Conservation (phyloP, 2,113 vertebrate species). For the Drymodes brunneopygia region DNA sequence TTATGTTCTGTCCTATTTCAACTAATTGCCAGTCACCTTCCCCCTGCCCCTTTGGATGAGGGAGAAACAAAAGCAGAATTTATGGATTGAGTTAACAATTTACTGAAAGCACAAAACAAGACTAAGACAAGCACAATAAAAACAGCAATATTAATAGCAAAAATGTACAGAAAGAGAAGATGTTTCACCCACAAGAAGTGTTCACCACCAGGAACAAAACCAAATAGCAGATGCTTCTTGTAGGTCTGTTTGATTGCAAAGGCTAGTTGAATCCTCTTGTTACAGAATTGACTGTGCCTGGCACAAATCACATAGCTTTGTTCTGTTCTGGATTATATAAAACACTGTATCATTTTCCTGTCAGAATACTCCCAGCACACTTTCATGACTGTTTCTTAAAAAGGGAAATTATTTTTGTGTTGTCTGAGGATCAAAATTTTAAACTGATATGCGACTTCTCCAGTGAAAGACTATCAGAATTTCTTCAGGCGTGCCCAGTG, state of each 20-base stretch:
- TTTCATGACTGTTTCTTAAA: background rate
- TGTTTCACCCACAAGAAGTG: background rate
- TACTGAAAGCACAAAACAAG: background rate
- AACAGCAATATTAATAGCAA: background rate
- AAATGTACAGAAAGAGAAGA: background rate
- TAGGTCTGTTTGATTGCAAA: background rate
- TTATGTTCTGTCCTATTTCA: background rate
- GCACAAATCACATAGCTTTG: background rate
- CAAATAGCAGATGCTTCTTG: background rate
- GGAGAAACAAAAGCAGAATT: background rate
- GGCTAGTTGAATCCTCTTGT: background rate
- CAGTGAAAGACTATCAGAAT: background rate
- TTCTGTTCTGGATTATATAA: background rate
- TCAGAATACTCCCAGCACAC: background rate
- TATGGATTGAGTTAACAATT: background rate
- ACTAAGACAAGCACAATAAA: background rate
- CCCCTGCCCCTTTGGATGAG: rapidly evolving
- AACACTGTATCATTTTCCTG: background rate
- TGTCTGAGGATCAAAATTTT: background rate
- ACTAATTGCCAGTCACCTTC: background rate
- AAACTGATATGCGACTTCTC: background rate
- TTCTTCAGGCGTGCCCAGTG: background rate
- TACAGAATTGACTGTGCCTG: background rate
- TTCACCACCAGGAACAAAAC: background rate
- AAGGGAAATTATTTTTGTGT: background rate